These are phyloP conservation scores for Leptodactylus fallax DNA, from an alignment of 2,797 vertebrate species.

Conservation along the genomic window DNA sequence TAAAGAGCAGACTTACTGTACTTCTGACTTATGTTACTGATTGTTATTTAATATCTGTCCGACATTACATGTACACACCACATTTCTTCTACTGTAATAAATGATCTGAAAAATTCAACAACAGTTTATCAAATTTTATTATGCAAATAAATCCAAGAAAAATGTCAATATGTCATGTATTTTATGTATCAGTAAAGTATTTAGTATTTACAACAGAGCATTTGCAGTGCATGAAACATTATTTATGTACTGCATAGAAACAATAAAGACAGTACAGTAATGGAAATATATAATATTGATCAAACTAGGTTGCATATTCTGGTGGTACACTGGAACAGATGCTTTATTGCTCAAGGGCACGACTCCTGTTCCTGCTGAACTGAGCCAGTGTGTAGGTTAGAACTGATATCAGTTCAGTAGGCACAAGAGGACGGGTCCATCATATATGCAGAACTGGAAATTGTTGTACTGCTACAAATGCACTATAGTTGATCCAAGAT, in stretches of 20 bases:
- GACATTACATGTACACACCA: background rate
- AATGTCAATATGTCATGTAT: background rate
- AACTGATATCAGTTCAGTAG: conserved; percentile 99
- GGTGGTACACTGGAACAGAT: conserved; percentile 45
- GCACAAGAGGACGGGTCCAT: conserved; percentile 93
- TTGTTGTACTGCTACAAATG: conserved; percentile 47
- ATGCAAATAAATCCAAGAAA: background rate
- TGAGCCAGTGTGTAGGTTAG: conserved; percentile 96
- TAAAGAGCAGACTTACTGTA: too few species aligned
- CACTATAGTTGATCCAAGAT: conserved; percentile 9
- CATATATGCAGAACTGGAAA: conserved; percentile 66
- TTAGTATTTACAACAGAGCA: background rate
- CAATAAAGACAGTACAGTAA: background rate
- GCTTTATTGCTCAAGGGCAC: conserved; percentile 81
- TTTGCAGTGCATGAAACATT: background rate
- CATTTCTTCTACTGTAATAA: background rate
- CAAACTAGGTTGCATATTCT: background rate
- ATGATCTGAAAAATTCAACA: background rate
- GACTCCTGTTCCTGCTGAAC: conserved; percentile 99
- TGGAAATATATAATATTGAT: background rate
- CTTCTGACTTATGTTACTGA: background rate
- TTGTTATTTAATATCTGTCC: background rate
- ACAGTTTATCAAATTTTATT: background rate
- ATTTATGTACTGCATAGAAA: background rate
- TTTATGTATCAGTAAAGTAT: background rate